Evolutionary conservation across 2,888 invertebrate genomes (phyloP), one percentile per base, ranked within the genome.

Genomic region (Fragum sueziense): DNA sequence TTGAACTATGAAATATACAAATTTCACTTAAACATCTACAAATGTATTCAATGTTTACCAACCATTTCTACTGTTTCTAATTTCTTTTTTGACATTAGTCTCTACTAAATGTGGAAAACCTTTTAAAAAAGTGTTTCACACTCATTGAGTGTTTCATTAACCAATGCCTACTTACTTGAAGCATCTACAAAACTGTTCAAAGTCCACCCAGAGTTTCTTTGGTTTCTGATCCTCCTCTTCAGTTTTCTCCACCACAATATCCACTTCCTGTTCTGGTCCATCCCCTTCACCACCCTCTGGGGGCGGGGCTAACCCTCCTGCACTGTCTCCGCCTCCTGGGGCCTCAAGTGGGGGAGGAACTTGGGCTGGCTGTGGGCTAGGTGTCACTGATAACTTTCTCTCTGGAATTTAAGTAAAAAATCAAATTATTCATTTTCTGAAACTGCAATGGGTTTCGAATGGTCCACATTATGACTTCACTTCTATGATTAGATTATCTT

Each of bases 131-230:
- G n/a, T n/a, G n/a, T n/a, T n/a, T n/a, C n/a, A n/a, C n/a, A n/a
- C n/a, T n/a, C n/a, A n/a, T n/a, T n/a, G n/a, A n/a, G n/a, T n/a
- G n/a, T n/a, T n/a, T n/a, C n/a, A n/a, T n/a, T n/a, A n/a, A n/a
- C n/a, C n/a, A n/a, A n/a, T n/a, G 14, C 11, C 1, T 33, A 85
- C 91, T 88, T 84, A 93, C 93, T 91, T 92, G 86, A 93, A 93
- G 76, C 93, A 93, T 84, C 90, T 90, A 82, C 89, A 90, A 86
- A 93, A 92, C 73, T 88, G 84, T 20, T 92, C 91, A 85, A 91
- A 93, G 77, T 93, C 93, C 87, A 93, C 91, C 93, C 93, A 93
- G 22, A 91, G 82, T 65, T 91, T 90, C 81, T 89, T 89, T 27
- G 88, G 76, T 73, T 88, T 89, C 0, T 81, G 79, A 0, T 76